Percentiles rank a stretch among this genome's conserved stretches.
Evolutionary conservation across 2,888 invertebrate species (phyloP).

Genomic region (Drosophila anomalata): DNA sequence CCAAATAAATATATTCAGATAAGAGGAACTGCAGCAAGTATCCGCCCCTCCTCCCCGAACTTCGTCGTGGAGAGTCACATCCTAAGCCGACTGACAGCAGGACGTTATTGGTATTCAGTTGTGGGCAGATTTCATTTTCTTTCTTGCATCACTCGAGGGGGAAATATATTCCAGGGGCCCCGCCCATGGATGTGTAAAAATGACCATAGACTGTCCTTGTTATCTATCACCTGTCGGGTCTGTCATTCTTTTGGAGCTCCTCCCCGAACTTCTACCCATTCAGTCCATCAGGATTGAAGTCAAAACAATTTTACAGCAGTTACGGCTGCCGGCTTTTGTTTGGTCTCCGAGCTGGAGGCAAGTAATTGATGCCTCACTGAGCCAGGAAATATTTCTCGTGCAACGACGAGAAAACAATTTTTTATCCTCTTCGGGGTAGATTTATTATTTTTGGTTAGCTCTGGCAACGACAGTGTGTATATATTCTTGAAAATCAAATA

Average conservation of each 20-base stretch:
- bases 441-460: conserved; percentile 16
- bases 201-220: conserved; percentile 41
- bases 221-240: conserved; percentile 50
- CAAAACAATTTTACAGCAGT: conserved; percentile 46
- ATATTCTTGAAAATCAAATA: too few relatives aligned
- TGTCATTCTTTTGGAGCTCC: conserved; percentile 26
- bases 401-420: conserved; percentile 18
- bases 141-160: conserved; percentile 15
- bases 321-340: conserved; percentile 42
- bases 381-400: conserved; percentile 21
- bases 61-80: conserved; percentile 13
- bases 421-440: conserved; percentile 3
- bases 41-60: background rate
- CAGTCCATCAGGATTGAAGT: conserved; percentile 16
- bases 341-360: conserved; percentile 16
- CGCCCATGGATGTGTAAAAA: conserved; percentile 33
- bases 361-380: conserved; percentile 47
- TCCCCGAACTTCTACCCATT: background rate
- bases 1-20: conserved; percentile 47
- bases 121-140: conserved; percentile 47
- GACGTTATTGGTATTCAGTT: conserved; percentile 51
- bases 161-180: background rate
- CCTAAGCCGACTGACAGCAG: conserved; percentile 47
- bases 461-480: background rate
- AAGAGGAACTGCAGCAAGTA: conserved; percentile 32